phyloP scores from a whole-genome alignment of 2,888 invertebrate genomes.

The Brachynemurus nebulosus region DNA sequence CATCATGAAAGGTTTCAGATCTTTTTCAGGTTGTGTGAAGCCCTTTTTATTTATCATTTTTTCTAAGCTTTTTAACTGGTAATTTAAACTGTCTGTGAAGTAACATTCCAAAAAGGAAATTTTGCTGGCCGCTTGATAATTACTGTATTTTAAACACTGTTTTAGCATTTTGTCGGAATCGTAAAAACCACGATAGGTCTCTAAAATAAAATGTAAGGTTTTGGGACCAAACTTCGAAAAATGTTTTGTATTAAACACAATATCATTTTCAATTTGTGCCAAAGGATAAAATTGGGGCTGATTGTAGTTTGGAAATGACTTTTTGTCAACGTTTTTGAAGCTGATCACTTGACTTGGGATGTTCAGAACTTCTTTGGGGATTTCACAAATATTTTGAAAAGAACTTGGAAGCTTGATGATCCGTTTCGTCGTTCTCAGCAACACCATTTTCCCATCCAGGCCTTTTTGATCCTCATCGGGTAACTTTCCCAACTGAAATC shows the following conservation, averaged over 20 bases:
- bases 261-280: not conserved
- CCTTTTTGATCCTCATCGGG: constrained; percentile 41
- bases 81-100: constrained; percentile 30
- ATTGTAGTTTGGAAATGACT: constrained; percentile 5
- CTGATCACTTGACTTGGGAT: constrained; percentile 31
- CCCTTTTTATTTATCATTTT: constrained; percentile 10
- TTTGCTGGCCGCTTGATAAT: constrained; percentile 31
- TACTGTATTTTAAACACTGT: constrained; percentile 27
- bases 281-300: constrained; percentile 11
- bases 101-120: constrained; percentile 29
- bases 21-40: not conserved
- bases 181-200: constrained; percentile 29
- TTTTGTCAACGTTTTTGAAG: constrained; percentile 16
- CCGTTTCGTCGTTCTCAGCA: constrained; percentile 58
- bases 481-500: constrained; percentile 39
- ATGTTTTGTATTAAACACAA: not conserved
- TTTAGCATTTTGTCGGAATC: constrained; percentile 28
- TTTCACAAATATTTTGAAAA: constrained; percentile 24
- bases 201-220: constrained; percentile 29
- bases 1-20: too few relatives aligned
- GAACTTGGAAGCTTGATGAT: constrained; percentile 49
- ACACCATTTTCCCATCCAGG: constrained; percentile 43
- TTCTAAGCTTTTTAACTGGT: constrained; percentile 29
- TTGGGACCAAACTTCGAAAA: constrained; percentile 22
- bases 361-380: constrained; percentile 30